phyloP scores from a whole-genome alignment of 2,113 vertebrate genomes.

The Copsychus sechellarum region DNA sequence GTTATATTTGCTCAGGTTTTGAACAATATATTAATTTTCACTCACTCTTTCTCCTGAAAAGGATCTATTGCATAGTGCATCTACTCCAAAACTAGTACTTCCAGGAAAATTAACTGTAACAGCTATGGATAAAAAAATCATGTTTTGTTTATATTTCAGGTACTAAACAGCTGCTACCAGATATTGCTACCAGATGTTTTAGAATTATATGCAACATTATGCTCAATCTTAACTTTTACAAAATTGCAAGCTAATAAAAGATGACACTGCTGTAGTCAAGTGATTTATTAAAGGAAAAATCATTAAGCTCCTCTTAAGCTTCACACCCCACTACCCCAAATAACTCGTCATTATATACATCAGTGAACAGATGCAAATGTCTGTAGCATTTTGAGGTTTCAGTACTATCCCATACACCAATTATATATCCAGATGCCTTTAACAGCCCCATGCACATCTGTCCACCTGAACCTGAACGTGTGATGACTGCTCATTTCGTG shows the following conservation, averaged over 20 bases:
- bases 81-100: not conserved
- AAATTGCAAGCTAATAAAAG: constrained; percentile 72
- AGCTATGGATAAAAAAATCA: constrained; percentile 46
- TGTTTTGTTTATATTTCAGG: constrained; percentile 76
- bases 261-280: constrained; percentile 57
- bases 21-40: not conserved
- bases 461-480: not conserved
- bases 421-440: constrained; percentile 15
- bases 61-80: not conserved
- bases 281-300: constrained; percentile 73
- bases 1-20: not conserved
- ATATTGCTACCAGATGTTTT: constrained; percentile 77
- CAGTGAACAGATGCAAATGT: constrained; percentile 4
- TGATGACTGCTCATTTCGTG: not conserved
- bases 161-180: constrained; percentile 75
- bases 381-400: not conserved
- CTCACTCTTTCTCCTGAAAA: not conserved
- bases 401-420: not conserved
- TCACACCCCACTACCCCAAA: constrained; percentile 50
- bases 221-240: constrained; percentile 68
- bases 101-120: constrained; percentile 44
- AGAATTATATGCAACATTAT: constrained; percentile 78
- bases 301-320: constrained; percentile 55
- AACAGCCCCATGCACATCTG: not conserved
- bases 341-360: constrained; percentile 2